Evolutionary conservation across 1,140 invertebrate genomes (phyloP).

Genomic region (Cotesia vestalis): DNA sequence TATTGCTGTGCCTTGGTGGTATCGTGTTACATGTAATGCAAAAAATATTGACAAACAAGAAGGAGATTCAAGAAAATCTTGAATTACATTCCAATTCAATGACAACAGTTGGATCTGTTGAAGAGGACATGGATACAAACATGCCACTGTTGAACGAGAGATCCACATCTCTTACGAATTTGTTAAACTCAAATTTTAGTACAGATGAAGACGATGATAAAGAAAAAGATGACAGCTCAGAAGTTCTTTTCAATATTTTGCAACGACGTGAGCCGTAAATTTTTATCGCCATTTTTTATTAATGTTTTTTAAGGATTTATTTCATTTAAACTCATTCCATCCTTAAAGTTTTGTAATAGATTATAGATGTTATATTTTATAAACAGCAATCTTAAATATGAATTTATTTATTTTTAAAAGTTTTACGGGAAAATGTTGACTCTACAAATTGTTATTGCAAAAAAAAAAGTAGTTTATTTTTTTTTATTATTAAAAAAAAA

Average conservation of each 20-base stretch:
- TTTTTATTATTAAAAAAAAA: no score
- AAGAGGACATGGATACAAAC: conserved; percentile 55
- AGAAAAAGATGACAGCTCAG: conserved; percentile 56
- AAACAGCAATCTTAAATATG: not conserved
- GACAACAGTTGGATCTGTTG: conserved; percentile 43
- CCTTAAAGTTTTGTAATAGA: not conserved
- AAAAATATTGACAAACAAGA: conserved; percentile 68
- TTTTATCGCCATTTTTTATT: conserved; percentile 13
- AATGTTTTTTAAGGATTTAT: not conserved
- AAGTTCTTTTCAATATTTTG: conserved; percentile 62
- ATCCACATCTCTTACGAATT: conserved; percentile 60
- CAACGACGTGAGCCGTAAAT: conserved; percentile 58
- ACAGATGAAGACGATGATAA: conserved; percentile 60
- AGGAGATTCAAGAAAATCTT: conserved; percentile 50
- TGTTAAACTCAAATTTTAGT: conserved; percentile 60
- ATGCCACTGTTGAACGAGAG: conserved; percentile 56
- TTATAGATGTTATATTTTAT: not conserved
- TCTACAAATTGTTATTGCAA: no score
- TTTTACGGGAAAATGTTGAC: not conserved
- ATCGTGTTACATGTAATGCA: conserved; percentile 88
- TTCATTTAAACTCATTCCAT: not conserved
- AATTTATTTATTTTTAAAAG: not conserved
- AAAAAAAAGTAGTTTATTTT: no score
- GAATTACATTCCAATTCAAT: conserved; percentile 58
- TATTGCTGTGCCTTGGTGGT: conserved; percentile 88